Base-by-base conservation (phyloP, 2,113 vertebrate genomes). In the Pseudorectes ferrugineus region DNA sequence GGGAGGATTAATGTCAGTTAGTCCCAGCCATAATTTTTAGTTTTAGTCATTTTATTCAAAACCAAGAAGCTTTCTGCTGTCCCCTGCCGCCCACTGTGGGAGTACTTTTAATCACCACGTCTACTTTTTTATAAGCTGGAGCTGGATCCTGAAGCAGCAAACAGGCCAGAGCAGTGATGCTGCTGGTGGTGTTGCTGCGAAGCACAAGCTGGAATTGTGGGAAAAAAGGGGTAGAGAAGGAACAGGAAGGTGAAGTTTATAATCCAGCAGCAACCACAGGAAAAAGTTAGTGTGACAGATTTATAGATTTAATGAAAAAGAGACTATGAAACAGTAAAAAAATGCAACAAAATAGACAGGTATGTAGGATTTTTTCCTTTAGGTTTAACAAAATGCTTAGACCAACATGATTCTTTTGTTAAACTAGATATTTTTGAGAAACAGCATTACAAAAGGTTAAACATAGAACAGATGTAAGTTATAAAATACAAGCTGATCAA, bases 401-500 rank as follows among this genome's bases (percentile, higher is more conserved):
- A 97, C 97, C 97, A 97, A 98, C 96, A 97, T 92, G 93, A 96
- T 98, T 98, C 98, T 98, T 98, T 98, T 98, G 98, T 99, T 98
- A 98, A 98, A 97, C 97, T 97, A 97, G 98, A 98, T 98, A 98
- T 98, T 98, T 98, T 98, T 98, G 98, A 99, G 98, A 98, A 99
- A 98, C 98, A 98, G 98, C 98, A 98, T 99, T 98, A 98, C 98
- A 98, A 98, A 99, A 99, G 99, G 98, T 99, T 99, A 99, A 99
- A 99, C 98, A 97, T 98, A 97, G 98, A 99, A 99, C 99, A 99
- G 99, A 99, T 99, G 99, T 99, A 99, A 99, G 98, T 98, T 98
- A 99, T 99, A 99, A 99, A 99, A 98, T 98, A 99, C 98, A 98
- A 99, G 98, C 97, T 99, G 99, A 99, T 99, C 99, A 99, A 99